These are phyloP conservation scores for Arremon aurantiirostris DNA, from an alignment of 2,797 vertebrate species.

Conservation along the genomic window DNA sequence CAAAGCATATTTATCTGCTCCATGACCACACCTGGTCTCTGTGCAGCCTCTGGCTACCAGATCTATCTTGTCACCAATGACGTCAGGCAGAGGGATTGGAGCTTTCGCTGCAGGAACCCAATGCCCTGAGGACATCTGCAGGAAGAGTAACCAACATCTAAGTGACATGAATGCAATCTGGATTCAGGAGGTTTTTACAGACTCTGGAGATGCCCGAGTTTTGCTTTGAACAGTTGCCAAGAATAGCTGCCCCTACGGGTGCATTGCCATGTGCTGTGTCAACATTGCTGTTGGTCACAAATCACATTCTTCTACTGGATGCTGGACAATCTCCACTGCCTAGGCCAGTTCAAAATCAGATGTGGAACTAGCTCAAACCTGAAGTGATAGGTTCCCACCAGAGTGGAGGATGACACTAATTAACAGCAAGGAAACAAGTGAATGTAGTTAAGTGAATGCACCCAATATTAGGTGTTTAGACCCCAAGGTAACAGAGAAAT, in stretches of 20 bases:
- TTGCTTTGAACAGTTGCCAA: neutral
- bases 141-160: neutral
- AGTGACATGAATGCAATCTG: neutral
- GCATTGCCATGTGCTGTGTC: neutral
- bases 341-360: neutral
- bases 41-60: neutral
- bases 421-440: neutral
- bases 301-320: neutral
- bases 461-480: neutral
- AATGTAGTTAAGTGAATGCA: neutral
- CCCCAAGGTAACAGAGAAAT: neutral
- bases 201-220: neutral
- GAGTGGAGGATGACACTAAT: neutral
- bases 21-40: neutral
- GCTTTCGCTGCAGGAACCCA: neutral
- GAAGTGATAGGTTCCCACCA: neutral
- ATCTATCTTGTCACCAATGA: neutral
- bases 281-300: neutral
- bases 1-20: neutral
- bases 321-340: neutral
- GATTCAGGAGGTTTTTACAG: neutral
- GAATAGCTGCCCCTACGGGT: neutral
- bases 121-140: neutral
- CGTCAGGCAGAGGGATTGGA: neutral
- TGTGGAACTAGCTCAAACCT: neutral